Evolutionary conservation across 35 echinoderm and acorn worm species (phyloP).

Genomic region (Acanthaster planci): DNA sequence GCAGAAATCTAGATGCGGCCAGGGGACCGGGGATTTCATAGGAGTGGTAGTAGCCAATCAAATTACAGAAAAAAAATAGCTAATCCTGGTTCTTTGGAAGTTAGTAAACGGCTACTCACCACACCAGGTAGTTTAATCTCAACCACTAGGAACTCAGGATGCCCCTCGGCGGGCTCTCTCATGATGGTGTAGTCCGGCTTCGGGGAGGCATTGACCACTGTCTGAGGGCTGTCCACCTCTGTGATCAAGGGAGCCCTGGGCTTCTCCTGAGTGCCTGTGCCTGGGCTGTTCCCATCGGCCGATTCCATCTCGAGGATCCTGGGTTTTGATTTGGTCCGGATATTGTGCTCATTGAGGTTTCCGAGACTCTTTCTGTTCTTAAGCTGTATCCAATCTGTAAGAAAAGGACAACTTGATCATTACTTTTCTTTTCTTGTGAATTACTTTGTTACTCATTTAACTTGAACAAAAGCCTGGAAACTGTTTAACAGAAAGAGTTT

Average conservation of each 20-base stretch:
- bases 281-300: neutral
- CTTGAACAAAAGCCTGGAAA: too few relatives aligned
- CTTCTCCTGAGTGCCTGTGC: neutral
- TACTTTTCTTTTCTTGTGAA: too few relatives aligned
- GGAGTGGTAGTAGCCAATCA: too few relatives aligned
- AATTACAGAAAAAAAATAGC: too few relatives aligned
- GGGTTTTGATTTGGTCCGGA: conserved; percentile 93
- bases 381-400: conserved; percentile 76
- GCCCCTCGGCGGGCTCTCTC: conserved; percentile 77
- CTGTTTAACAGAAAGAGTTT: too few relatives aligned
- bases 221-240: conserved; percentile 38
- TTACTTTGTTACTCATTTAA: too few relatives aligned
- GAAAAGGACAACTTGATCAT: neutral
- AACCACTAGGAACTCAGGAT: conserved; percentile 93
- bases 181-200: conserved; percentile 89
- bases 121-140: conserved; percentile 91
- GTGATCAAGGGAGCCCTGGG: conserved; percentile 59
- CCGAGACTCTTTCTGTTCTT: conserved; percentile 92
- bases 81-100: too few relatives aligned
- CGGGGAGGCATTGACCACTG: neutral
- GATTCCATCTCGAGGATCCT: conserved; percentile 71
- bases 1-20: too few relatives aligned
- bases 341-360: conserved; percentile 72
- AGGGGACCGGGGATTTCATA: too few relatives aligned
- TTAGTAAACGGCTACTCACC: conserved; percentile 51